Evolutionary conservation across 2,888 invertebrate genomes (phyloP), one percentile per base, ranked within the genome.

Genomic region (Caenorhabditis sulstoni): DNA sequence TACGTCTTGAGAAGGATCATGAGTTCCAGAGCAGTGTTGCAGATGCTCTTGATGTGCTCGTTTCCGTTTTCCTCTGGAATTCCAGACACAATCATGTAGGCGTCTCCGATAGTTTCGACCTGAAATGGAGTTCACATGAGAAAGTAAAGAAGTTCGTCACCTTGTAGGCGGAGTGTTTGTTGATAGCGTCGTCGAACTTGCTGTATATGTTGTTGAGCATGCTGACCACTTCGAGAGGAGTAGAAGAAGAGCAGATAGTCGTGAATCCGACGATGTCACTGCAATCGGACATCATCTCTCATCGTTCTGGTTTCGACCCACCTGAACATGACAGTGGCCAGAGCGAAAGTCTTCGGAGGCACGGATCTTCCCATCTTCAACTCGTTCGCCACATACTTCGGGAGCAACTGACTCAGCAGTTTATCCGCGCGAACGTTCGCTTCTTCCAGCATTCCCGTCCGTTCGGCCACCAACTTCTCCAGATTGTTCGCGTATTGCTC

Each of bases 361-460:
- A 89, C 89, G 9, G 87, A 73, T 61, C 88, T 79, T 23, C 89
- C 89, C 79, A 87, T 78, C 78, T 89, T 89, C 68, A 89, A 67
- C 47, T 89, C 88, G 67, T 85, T 86, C 0, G 89, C 87, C 47
- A 89, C 88, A 62, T 89, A 89, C 67, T 78, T 76, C 12, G 89
- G 89, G 8, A 89, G 73, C 14, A 89, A 77, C 67, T 90, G 89
- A 35, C 84, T 77, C n/a, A 89, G 82, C 1, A 89, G 80, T 58
- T 86, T 84, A 39, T 90, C 89, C 1, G 89, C 90, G 50, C 86
- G 67, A 0, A 82, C 74, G 61, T 89, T 90, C 1, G 90, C 90
- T 44, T 90, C 90, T 53, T 90, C 90, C 50, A 90, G 75, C 88
- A 90, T 87, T 68, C 88, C 87, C 8, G 90, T 90, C 61, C 90